Evolutionary conservation across 2,113 vertebrate species (phyloP), one percentile per base, ranked within the genome.

Genomic region (Zosterops pallidus): DNA sequence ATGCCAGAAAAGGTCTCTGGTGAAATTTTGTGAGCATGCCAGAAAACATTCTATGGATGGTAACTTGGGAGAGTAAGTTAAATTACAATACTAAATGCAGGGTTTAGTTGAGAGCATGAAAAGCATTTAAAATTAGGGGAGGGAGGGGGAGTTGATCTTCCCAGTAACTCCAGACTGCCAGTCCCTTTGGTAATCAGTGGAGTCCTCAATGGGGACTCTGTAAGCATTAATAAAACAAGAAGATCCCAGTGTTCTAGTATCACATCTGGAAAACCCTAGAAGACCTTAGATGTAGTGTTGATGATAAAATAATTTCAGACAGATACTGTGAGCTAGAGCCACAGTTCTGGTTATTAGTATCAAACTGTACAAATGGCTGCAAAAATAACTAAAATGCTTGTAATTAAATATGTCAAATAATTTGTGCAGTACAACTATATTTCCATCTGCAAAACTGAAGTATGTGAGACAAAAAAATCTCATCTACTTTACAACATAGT

Each of bases 41-140:
- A 83, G 65, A 88, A 83, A 81, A 57, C 16, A 69, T 89, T 95
- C 33, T 65, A 3, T 86, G 56, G 68, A 92, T 85, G 55, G 70
- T 84, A 95, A 86, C 68, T 79, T 74, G 70, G 85, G 82, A 86
- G 29, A 93, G 77, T 70, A 70, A 70, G 89, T 94, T 93, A 93
- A 95, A 90, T 94, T 97, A 91, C 20, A 88, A 22, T 39, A 74
- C 64, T 74, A 96, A 92, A 79, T 64, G 33, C 64, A 83, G 83
- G 56, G 46, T 96, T 96, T 96, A 95, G 88, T 64, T 96, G 90
- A 91, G 31, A 96, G 74, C 63, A 78, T 1, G 44, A 56, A 74
- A 46, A 44, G 16, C 81, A 74, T 92, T 96, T 97, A 83, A 95
- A 95, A 77, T 6, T 57, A 44, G 14, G 29, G 26, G 37, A 64